Percentiles rank a stretch among this genome's conserved stretches.
These are phyloP conservation scores for Corythornis cristatus DNA, from an alignment of 2,113 vertebrate genomes.

Conservation along the genomic window DNA sequence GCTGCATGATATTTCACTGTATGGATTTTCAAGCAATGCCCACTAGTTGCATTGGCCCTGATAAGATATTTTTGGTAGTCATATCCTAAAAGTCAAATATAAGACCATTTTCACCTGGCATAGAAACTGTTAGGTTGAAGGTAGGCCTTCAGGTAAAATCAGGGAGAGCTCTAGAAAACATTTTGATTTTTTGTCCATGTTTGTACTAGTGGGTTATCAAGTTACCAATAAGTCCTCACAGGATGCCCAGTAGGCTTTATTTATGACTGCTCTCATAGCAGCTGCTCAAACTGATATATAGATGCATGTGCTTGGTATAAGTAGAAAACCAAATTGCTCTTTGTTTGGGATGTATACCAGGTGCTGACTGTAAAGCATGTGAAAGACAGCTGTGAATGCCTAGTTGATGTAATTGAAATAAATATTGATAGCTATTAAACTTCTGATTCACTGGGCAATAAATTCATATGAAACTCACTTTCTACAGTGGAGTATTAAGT, in stretches of 20 bases:
- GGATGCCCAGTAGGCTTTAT: neutral
- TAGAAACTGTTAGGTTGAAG: neutral
- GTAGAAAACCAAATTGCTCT: neutral
- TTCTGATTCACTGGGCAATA: neutral
- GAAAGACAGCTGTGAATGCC: neutral
- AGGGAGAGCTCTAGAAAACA: neutral
- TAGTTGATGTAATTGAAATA: conserved; percentile 18
- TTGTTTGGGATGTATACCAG: neutral
- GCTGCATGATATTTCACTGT: neutral
- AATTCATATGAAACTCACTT: neutral
- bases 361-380: neutral
- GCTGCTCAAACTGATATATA: neutral
- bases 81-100: neutral
- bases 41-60: neutral
- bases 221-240: neutral
- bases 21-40: neutral
- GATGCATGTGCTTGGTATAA: neutral
- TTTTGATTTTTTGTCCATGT: neutral
- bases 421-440: conserved; percentile 18
- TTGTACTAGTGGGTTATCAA: neutral
- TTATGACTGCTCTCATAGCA: neutral
- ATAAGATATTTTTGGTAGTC: neutral
- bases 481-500: neutral
- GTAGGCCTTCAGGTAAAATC: neutral
- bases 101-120: neutral